Percentiles rank a stretch among this genome's conserved stretches.
Evolutionary conservation across 2,888 invertebrate species (phyloP).

Genomic region (Calliscelio sp.): DNA sequence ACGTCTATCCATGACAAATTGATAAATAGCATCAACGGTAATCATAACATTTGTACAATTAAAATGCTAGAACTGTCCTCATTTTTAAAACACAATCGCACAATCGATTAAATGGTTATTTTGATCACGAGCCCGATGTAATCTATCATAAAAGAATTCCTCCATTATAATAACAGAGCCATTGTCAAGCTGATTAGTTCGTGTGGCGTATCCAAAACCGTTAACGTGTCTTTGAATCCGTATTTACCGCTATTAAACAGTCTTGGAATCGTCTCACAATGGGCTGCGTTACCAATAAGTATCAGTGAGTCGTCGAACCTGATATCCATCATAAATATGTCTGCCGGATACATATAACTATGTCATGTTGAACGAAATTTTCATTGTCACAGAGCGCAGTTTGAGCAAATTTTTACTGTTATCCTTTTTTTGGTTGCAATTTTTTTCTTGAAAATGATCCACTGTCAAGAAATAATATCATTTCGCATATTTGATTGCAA

Average conservation of each 20-base stretch:
- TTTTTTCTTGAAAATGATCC: background rate
- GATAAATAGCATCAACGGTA: conserved; percentile 21
- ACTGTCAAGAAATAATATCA: conserved; percentile 16
- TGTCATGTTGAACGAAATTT: conserved; percentile 76
- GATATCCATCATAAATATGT: conserved; percentile 73
- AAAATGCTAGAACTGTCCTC: conserved; percentile 39
- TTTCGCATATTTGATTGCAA: conserved; percentile 12
- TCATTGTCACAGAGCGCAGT: conserved; percentile 56
- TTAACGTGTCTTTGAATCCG: conserved; percentile 79
- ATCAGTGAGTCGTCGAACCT: conserved; percentile 74
- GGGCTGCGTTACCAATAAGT: conserved; percentile 55
- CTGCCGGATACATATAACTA: conserved; percentile 48
- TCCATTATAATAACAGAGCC: conserved; percentile 75
- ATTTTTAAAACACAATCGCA: conserved; percentile 36
- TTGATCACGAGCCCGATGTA: conserved; percentile 60
- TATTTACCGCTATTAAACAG: conserved; percentile 70
- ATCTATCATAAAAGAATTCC: conserved; percentile 64
- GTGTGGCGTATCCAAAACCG: conserved; percentile 76
- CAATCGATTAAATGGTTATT: conserved; percentile 56
- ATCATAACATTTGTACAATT: conserved; percentile 54
- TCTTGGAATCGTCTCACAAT: conserved; percentile 67
- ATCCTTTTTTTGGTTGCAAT: no score
- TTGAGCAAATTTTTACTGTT: background rate
- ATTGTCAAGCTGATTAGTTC: conserved; percentile 79
- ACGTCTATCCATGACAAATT: conserved; percentile 21